Evolutionary conservation across 2,888 invertebrate genomes (phyloP).

Genomic region (Heliothis peltigera): DNA sequence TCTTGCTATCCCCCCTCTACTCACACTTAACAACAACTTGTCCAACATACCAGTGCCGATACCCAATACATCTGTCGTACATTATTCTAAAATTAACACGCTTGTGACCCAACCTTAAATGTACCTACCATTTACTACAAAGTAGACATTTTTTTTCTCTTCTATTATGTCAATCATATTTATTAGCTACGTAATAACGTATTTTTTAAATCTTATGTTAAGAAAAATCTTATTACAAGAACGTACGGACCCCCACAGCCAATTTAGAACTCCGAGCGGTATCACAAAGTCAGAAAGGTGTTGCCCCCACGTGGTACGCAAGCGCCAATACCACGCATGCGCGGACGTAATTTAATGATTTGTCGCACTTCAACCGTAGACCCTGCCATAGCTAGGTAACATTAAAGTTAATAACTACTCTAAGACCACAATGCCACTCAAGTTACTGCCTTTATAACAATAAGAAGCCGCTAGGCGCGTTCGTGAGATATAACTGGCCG

Average conservation of each 20-base stretch:
- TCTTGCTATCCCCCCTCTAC: conserved; percentile 76
- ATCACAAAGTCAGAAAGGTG: conserved; percentile 15
- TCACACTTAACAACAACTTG: conserved; percentile 78
- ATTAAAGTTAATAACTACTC: conserved; percentile 25
- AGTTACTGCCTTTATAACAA: conserved; percentile 45
- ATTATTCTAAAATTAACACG: conserved; percentile 82
- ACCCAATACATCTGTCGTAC: conserved; percentile 82
- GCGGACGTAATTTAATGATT: conserved; percentile 72
- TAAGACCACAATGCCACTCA: conserved; percentile 26
- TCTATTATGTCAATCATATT: too few species aligned
- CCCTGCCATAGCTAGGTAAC: conserved; percentile 39
- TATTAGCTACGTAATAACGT: too few species aligned
- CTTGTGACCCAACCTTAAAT: conserved; percentile 65
- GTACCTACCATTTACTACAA: not conserved
- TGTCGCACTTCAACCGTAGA: conserved; percentile 58
- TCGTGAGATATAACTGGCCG: conserved; percentile 11
- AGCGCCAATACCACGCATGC: conserved; percentile 69
- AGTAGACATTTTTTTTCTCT: too few species aligned
- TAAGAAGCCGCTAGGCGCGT: conserved; percentile 9
- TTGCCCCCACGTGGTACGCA: conserved; percentile 57
- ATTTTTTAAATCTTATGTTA: too few species aligned
- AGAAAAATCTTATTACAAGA: not conserved
- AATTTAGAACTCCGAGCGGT: conserved; percentile 6
- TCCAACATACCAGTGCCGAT: conserved; percentile 82
- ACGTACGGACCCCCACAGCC: not conserved